Base-by-base conservation (phyloP, 2,797 vertebrate genomes). In the Darevskia mixta region DNA sequence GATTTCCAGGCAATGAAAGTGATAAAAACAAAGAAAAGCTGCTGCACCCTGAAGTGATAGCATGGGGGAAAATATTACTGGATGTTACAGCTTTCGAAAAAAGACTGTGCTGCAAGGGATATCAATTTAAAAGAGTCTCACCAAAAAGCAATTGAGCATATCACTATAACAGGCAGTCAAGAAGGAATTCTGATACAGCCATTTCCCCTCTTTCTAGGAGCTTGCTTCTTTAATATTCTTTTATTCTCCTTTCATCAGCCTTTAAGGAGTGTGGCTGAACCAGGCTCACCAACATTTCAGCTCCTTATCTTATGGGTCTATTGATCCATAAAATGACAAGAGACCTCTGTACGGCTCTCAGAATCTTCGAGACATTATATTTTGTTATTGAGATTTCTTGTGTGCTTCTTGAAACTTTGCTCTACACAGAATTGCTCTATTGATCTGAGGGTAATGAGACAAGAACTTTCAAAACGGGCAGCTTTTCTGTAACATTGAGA, bases 91-190 rank as follows among this genome's bases (percentile, higher is more conserved):
- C 69, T 83, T 82, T 49, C 27, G 25, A 72, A 75, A 75, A 83
- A 84, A 79, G 58, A 11, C 27, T 0, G 0, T 10, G 67, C 85
- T 79, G 79, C 13, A 75, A 83, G 83, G 61, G 23, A n/a, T 79
- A 29, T 5, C 84, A 86, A 49, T 83, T 38, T 38, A 43, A 2
- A 23, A 2, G 15, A 79, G 71, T 35, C 80, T 69, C 17, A 82
- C 67, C 77, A 69, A 88, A 79, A 35, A 79, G 76, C 82, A 84
- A 79, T 84, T 79, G 81, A 84, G 75, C 66, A 55, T 79, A 88
- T 73, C 76, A 73, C 38, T 64, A 73, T 84, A 84, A 73, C 29
- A 43, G 77, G 35, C 38, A 49, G 76, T 7, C 66, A 55, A 78
- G 64, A 41, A 76, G 58, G 55, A 72, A 84, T 84, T 88, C 29